Percentiles rank a stretch among this genome's conserved stretches.
These are phyloP conservation scores for Ennomos fuscantarius DNA, from an alignment of 2,888 invertebrate species.

Conservation along the genomic window DNA sequence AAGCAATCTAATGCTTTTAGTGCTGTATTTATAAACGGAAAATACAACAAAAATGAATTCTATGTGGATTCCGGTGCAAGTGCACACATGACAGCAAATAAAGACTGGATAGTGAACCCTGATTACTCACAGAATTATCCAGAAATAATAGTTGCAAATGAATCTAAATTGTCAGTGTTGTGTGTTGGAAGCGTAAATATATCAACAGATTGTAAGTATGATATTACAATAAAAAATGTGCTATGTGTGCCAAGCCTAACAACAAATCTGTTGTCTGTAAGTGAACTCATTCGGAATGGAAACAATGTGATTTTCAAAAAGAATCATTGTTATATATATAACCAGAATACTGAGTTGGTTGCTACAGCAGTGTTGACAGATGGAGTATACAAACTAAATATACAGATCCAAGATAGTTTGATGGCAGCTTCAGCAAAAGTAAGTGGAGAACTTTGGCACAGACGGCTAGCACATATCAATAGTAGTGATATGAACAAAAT, in stretches of 20 bases:
- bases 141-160: slow-evolving; percentile 38
- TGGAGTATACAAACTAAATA: slow-evolving; percentile 35
- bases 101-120: slow-evolving; percentile 17
- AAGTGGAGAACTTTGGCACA: no score
- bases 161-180: slow-evolving; percentile 25
- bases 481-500: neutral
- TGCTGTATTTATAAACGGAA: slow-evolving; percentile 30
- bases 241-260: slow-evolving; percentile 41
- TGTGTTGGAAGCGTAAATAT: slow-evolving; percentile 36
- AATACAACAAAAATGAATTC: slow-evolving; percentile 34
- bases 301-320: slow-evolving; percentile 26
- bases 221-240: slow-evolving; percentile 30
- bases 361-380: slow-evolving; percentile 22
- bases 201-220: slow-evolving; percentile 24
- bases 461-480: neutral
- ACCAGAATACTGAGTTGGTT: slow-evolving; percentile 19
- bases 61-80: slow-evolving; percentile 36
- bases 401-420: no score
- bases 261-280: slow-evolving; percentile 35
- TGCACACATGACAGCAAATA: slow-evolving; percentile 15
- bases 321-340: slow-evolving; percentile 23
- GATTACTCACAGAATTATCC: neutral
- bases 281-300: slow-evolving; percentile 33
- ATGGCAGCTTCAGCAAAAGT: no score
- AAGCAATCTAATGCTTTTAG: slow-evolving; percentile 34